A percentile compares a stretch with the other conserved stretches of the same genome.
These are phyloP conservation scores for Vireo griseus DNA, from an alignment of 2,797 vertebrate species.

Conservation along the genomic window DNA sequence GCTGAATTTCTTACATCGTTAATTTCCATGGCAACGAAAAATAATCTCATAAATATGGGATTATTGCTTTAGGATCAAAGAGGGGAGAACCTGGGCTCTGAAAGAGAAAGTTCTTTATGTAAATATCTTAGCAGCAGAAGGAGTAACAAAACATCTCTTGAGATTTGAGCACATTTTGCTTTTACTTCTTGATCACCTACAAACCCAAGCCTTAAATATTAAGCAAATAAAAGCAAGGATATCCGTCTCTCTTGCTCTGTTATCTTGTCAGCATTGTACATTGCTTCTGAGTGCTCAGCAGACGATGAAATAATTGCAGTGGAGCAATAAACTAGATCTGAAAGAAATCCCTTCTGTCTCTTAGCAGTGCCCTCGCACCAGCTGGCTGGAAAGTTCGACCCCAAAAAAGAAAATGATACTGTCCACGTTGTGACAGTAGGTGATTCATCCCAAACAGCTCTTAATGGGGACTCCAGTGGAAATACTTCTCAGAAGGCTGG, in stretches of 20 bases:
- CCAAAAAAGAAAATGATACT: fast-evolving
- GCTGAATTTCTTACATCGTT: not conserved
- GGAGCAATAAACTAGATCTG: not conserved
- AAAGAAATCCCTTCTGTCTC: not conserved
- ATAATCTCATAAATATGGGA: slow-evolving; percentile 55
- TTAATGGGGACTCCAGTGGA: not conserved
- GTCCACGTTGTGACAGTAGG: fast-evolving
- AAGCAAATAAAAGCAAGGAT: not conserved
- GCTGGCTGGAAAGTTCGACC: not conserved
- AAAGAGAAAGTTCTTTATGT: not conserved
- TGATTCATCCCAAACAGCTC: not conserved
- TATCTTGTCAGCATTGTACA: not conserved
- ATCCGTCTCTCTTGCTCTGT: not conserved
- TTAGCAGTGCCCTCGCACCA: not conserved
- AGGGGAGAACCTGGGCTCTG: not conserved
- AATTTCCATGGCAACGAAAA: slow-evolving; percentile 46
- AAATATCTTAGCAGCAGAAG: not conserved
- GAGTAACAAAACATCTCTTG: not conserved
- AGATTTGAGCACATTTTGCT: not conserved
- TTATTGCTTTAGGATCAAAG: slow-evolving; percentile 49
- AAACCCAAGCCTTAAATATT: not conserved
- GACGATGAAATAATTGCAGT: not conserved
- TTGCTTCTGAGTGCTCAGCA: not conserved
- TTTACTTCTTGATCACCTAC: not conserved
- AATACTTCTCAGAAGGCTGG: not conserved